phyloP scores from a whole-genome alignment of 1,140 invertebrate genomes.

The Cotesia typhae region DNA sequence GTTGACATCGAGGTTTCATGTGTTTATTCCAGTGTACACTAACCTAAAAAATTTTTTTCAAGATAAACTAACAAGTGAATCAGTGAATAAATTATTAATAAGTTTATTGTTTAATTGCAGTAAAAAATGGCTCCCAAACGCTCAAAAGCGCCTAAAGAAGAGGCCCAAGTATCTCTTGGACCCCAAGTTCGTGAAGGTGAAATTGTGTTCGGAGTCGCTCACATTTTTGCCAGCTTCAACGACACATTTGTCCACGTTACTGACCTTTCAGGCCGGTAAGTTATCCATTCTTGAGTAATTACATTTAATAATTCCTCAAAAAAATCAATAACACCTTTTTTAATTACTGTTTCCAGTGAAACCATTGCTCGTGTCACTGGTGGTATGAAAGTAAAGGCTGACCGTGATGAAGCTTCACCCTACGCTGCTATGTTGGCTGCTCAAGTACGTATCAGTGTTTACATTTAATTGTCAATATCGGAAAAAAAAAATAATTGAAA shows the following conservation, averaged over 20 bases:
- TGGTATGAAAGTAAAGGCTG: constrained; percentile 99
- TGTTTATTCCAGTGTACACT: neutral
- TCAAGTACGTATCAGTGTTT: constrained; percentile 73
- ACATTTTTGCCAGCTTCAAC: constrained; percentile 99
- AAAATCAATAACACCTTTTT: neutral
- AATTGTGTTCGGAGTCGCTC: constrained; percentile 98
- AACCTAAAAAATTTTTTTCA: neutral
- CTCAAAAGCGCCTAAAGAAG: constrained; percentile 95
- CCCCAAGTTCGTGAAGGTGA: constrained; percentile 98
- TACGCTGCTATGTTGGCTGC: constrained; percentile 99
- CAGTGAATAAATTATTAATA: neutral
- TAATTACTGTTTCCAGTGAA: constrained; percentile 75
- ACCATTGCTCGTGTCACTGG: constrained; percentile 98
- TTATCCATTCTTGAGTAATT: constrained; percentile 3
- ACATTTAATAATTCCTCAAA: constrained; percentile 16
- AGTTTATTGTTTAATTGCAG: constrained; percentile 33
- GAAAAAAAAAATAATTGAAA: neutral
- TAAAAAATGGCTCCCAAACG: constrained; percentile 93
- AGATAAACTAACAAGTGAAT: neutral
- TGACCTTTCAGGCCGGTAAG: constrained; percentile 92
- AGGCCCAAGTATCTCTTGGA: constrained; percentile 95
- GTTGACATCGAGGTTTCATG: constrained; percentile 1
- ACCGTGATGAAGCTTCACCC: constrained; percentile 99
- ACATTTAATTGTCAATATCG: neutral
- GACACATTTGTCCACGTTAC: constrained; percentile 99